Conservation (phyloP, 1,140 invertebrate species). For the Heliothis virescens region DNA sequence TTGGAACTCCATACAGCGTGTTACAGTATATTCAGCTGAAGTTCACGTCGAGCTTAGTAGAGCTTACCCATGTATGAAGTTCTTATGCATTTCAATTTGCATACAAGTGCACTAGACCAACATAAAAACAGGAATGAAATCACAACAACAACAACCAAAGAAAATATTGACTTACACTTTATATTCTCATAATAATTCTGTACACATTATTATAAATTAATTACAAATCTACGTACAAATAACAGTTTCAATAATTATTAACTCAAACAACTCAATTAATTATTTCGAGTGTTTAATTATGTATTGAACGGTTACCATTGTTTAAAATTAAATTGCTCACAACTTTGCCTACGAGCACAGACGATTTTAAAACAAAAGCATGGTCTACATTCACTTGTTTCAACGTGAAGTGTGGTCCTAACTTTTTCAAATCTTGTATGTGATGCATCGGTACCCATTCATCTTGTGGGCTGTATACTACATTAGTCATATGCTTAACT, state of each 20-base stretch:
- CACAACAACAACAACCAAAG: not conserved
- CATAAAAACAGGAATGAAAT: not conserved
- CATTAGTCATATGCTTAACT: conserved; percentile 23
- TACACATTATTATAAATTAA: too few species aligned
- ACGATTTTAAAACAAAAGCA: conserved; percentile 28
- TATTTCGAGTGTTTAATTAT: not conserved
- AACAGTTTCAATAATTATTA: not conserved
- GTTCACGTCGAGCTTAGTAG: not conserved
- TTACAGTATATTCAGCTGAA: conserved; percentile 5
- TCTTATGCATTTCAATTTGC: conserved; percentile 7
- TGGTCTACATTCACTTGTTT: not conserved
- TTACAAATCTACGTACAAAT: not conserved
- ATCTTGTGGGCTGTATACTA: conserved; percentile 19
- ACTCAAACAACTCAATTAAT: not conserved
- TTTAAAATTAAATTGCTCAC: conserved; percentile 10
- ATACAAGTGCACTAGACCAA: not conserved
- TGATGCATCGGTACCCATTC: conserved; percentile 39
- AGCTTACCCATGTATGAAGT: conserved; percentile 5
- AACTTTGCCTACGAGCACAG: not conserved
- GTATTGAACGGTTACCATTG: not conserved
- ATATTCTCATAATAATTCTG: too few species aligned
- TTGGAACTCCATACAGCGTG: not conserved
- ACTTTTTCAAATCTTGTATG: conserved; percentile 26
- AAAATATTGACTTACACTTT: not conserved
- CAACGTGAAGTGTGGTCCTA: not conserved